Base-by-base conservation (phyloP, 2,113 vertebrate genomes). In the Bucco capensis region DNA sequence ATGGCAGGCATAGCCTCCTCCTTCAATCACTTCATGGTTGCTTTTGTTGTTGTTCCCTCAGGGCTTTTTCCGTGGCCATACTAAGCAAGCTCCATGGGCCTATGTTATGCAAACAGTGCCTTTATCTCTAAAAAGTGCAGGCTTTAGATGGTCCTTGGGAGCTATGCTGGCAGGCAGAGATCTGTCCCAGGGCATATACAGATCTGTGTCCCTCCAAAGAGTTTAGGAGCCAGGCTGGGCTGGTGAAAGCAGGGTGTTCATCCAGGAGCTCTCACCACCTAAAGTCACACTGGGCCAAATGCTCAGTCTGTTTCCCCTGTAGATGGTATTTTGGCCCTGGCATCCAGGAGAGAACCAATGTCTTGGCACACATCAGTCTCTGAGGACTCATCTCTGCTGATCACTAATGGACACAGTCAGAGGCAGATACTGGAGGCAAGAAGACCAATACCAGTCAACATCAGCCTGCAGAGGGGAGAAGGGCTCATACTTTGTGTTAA, bases 21-120 rank as follows among this genome's bases (percentile, higher is more conserved):
- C 1, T 37, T 24, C 53, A 42, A 33, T 16, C 1, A 0, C 19
- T 47, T 50, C 1, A 0, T n/a, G 23, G 19, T 14, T 21, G n/a
- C 53, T 72, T 42, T 56, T 86, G 11, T 33, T 38, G n/a, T 25
- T 75, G 74, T 11, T 16, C 44, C 65, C 65, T 16, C 14, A 5
- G 86, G 86, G 30, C 23, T 91, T 91, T 95, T 92, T 85, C 88
- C n/a, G 0, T 12, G 25, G n/a, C 35, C 14, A 0, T 3, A 47
- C 33, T 22, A 27, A 50, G 54, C 65, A 62, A 42, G 56, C 28
- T 74, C 60, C 1, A 1, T 1, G 5, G 22, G 31, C 38, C 50
- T 0, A 0, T 3, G 31, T 2, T 2, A 0, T 38, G 54, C 38
- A 49, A 82, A 60, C 9, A 12, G 57, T 2, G 28, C 9, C 19